Conservation (phyloP, 1,140 invertebrate genomes). For the Venustaconcha ellipsiformis region DNA sequence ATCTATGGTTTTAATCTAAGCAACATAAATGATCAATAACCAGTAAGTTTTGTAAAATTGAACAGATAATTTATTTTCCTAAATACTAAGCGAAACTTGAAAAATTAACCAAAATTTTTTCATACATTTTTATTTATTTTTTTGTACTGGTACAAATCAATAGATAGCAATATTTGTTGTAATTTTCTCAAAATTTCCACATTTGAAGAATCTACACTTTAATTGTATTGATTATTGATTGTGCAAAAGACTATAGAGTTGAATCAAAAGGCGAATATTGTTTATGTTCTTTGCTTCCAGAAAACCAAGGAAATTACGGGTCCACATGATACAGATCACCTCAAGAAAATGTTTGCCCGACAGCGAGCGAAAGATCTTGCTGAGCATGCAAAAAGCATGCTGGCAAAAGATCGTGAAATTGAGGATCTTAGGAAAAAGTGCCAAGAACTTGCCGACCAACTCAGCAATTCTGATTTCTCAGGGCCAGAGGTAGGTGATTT, state of each 20-base stretch:
- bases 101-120: too few species aligned
- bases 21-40: too few species aligned
- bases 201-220: too few species aligned
- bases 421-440: conserved; percentile 67
- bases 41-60: too few species aligned
- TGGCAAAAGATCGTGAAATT: conserved; percentile 68
- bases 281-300: conserved; percentile 32
- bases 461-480: conserved; percentile 54
- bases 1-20: too few species aligned
- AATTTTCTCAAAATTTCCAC: too few species aligned
- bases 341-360: conserved; percentile 67
- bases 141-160: too few species aligned
- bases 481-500: conserved; percentile 47
- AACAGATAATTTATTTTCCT: too few species aligned
- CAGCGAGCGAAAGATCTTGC: conserved; percentile 65
- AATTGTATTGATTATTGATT: too few species aligned
- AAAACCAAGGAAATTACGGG: conserved; percentile 40
- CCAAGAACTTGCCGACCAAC: conserved; percentile 64
- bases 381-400: conserved; percentile 63
- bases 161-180: too few species aligned
- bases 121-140: too few species aligned
- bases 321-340: conserved; percentile 58
- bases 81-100: too few species aligned
- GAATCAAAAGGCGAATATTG: neutral
- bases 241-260: neutral